A percentile compares a stretch with the other conserved stretches of the same genome.
phyloP scores from a whole-genome alignment of 1,140 invertebrate genomes.

The Cardiocondyla obscurior region DNA sequence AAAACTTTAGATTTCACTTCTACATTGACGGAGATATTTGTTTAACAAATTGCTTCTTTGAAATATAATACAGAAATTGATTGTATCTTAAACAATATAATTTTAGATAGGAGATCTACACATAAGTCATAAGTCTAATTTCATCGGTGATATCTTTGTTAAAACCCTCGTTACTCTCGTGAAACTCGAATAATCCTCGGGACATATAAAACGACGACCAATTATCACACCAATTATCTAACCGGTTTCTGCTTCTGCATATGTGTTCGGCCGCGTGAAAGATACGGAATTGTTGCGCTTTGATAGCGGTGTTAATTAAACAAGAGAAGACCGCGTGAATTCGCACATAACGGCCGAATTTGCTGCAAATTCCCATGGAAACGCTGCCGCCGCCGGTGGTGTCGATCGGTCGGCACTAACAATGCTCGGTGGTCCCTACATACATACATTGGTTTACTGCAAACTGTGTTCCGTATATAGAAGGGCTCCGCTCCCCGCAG shows the following conservation, averaged over 20 bases:
- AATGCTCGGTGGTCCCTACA: conserved; percentile 29
- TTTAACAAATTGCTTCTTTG: not conserved
- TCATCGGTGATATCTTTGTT: not conserved
- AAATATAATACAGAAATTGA: conserved; percentile 4
- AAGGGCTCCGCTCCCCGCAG: conserved; percentile 4
- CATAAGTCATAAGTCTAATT: not conserved
- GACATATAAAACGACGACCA: conserved; percentile 46
- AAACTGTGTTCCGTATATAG: conserved; percentile 40
- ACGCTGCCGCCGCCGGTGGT: not conserved
- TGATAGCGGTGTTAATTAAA: conserved; percentile 71
- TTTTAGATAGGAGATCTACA: not conserved
- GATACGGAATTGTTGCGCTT: conserved; percentile 56
- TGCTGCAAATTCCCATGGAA: conserved; percentile 59
- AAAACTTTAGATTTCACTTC: not conserved
- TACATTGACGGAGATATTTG: not conserved
- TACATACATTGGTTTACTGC: conserved; percentile 36
- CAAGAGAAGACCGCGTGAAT: conserved; percentile 49
- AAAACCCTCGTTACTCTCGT: conserved; percentile 4
- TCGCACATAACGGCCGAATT: conserved; percentile 43
- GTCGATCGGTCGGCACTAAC: conserved; percentile 57
- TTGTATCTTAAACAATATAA: not conserved
- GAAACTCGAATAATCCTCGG: conserved; percentile 37
- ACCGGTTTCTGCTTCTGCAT: conserved; percentile 30
- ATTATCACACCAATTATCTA: conserved; percentile 71
- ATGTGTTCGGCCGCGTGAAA: conserved; percentile 44